A percentile compares a stretch with the other conserved stretches of the same genome.
Evolutionary conservation across 2,797 vertebrate species (phyloP).

Genomic region (Selene dorsalis): DNA sequence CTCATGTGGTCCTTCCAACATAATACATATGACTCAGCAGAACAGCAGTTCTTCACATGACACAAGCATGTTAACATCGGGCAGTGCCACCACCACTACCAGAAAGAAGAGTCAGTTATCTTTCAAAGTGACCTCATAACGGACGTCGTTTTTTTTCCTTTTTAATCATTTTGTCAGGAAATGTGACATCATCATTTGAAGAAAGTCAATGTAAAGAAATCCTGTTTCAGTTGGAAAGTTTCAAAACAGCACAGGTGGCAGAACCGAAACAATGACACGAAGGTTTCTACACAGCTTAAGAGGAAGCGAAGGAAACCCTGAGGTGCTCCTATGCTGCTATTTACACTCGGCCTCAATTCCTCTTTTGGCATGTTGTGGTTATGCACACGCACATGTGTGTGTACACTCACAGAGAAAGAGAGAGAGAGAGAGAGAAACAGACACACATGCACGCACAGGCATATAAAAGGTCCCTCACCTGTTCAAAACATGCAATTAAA

Average conservation of each 20-base stretch:
- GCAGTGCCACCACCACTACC: not conserved
- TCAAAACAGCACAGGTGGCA: conserved; percentile 59
- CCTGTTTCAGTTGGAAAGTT: conserved; percentile 62
- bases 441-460: not conserved
- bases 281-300: conserved; percentile 48
- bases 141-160: not conserved
- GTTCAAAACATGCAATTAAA: conserved; percentile 49
- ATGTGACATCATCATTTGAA: conserved; percentile 4
- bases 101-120: conserved; percentile 4
- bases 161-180: conserved; percentile 16
- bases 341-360: conserved; percentile 60
- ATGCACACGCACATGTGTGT: not conserved
- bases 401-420: not conserved
- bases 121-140: not conserved
- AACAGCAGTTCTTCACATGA: too few relatives aligned
- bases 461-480: conserved; percentile 32
- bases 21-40: too few relatives aligned
- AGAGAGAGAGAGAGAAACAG: not conserved
- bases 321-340: conserved; percentile 53
- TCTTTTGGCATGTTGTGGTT: conserved; percentile 58
- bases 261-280: conserved; percentile 52
- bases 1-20: too few relatives aligned
- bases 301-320: conserved; percentile 59
- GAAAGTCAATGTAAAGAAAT: conserved; percentile 24
- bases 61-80: too few relatives aligned